A percentile compares a stretch with the other conserved stretches of the same genome.
Evolutionary conservation across 2,797 vertebrate genomes (phyloP).

Genomic region (Sternotherus odoratus): DNA sequence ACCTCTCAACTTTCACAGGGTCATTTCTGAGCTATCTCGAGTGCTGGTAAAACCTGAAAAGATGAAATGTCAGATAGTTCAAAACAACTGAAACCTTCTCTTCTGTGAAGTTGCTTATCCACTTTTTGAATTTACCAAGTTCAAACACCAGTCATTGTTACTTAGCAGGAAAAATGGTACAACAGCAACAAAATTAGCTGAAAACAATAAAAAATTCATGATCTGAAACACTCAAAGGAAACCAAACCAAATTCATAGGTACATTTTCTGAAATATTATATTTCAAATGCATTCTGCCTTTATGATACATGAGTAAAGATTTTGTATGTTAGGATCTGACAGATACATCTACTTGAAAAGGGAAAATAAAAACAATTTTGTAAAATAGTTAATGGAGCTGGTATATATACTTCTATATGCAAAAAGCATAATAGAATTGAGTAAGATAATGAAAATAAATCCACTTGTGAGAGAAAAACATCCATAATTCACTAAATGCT

Average conservation of each 20-base stretch:
- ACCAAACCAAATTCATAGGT: neutral
- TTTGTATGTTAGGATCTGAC: neutral
- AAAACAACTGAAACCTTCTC: neutral
- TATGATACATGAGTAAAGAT: neutral
- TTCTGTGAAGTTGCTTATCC: neutral
- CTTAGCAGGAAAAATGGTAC: slow-evolving; percentile 27
- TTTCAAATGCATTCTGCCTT: neutral
- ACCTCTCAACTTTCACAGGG: slow-evolving; percentile 16
- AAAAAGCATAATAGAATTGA: neutral
- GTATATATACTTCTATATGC: slow-evolving; percentile 45
- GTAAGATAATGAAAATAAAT: slow-evolving; percentile 44
- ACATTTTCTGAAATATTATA: neutral
- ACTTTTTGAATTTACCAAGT: neutral
- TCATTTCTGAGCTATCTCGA: slow-evolving; percentile 20
- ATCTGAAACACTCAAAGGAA: neutral
- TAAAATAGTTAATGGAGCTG: slow-evolving; percentile 44
- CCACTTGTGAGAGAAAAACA: neutral
- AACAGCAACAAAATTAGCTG: neutral
- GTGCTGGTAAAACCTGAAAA: slow-evolving; percentile 26
- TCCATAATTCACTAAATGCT: slow-evolving; percentile 32
- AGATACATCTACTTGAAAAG: neutral
- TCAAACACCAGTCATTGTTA: neutral
- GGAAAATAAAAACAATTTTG: slow-evolving; percentile 5
- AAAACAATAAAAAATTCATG: neutral
- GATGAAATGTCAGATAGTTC: slow-evolving; percentile 37